Evolutionary conservation across 2,888 invertebrate species (phyloP), one percentile per base, ranked within the genome.

Genomic region (Lamellibrachia columna): DNA sequence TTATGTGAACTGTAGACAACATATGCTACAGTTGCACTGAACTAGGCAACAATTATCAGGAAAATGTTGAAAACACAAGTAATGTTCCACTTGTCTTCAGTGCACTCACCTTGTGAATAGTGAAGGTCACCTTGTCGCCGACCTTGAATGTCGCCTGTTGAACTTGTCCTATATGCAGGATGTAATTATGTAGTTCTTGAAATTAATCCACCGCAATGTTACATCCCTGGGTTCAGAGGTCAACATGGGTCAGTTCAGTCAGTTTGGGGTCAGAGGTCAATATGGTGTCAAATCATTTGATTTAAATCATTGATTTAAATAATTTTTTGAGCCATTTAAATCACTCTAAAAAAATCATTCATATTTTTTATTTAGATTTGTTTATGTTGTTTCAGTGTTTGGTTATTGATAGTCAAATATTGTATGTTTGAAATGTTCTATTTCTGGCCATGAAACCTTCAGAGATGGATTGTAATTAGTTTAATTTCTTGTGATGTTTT

Each of bases 91-190:
- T 53, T 15, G 15, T 28, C 28, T 28, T 28, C 28, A 28, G 28
- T 28, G 28, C 28, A 58, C 90, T 92, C 93, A 95, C 95, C 93
- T 94, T 91, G 93, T 95, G 93, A 91, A 95, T 93, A 2, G 55
- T 55, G 53, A 95, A 75, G 22, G 92, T 97, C 60, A 99, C 97
- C 95, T 97, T 97, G 96, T 99, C 99, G 0, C 98, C 99, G 93
- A 98, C 97, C 94, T 97, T 97, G 22, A 99, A 96, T 2, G 97
- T 97, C 53, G 8, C 97, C 93, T 99, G 75, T 94, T 93, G 96
- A 98, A 99, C 97, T 93, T 97, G 98, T 53, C 99, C 99, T 94
- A 98, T 98, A 95, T 99, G 99, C 40, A 99, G 97, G 90, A 99
- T 98, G 96, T 99, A 99, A 11, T 99, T 99, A 92, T 98, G 99